Evolutionary conservation across 2,888 invertebrate genomes (phyloP), one percentile per base, ranked within the genome.

Genomic region (Litoditis marina): DNA sequence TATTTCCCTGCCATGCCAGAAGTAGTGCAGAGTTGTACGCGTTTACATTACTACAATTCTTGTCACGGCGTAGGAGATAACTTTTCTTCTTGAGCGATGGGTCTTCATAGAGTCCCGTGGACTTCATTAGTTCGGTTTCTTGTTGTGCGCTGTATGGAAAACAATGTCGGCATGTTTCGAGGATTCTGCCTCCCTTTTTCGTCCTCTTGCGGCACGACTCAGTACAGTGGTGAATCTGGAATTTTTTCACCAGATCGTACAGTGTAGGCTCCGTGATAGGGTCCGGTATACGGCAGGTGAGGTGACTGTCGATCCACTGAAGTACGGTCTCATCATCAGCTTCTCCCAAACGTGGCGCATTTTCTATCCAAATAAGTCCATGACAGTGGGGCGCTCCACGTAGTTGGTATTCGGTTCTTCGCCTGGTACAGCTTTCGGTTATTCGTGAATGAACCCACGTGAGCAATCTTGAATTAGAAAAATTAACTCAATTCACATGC

Each of bases 211-310:
- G n/a, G n/a, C n/a, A n/a, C n/a, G n/a, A n/a, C n/a, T n/a, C n/a
- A n/a, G n/a, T n/a, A n/a, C n/a, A n/a, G n/a, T n/a, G 32, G 22
- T 51, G 51, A 3, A 5, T 28, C 31, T 51, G 51, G 19, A 19
- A 4, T 51, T 30, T n/a, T 5, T 7, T n/a, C 25, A 54, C 39
- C 2, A 54, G 39, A 3, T 31, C 5, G 32, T 54, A 25, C 6
- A 54, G 54, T 2, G 4, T 25, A 2, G 36, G 8, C 25, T 54
- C 54, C 16, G 34, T 54, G 3, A 3, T 22, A 4, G 5, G 8
- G 39, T 54, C 39, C 5, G 54, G 54, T 25, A 54, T 3, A 4
- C 54, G 54, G 11, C 32, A 39, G 8, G 39, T 54, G 19, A 54
- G 19, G 13, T 54, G 19, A 3, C 7, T 13, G 32, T 54, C 54